Base-by-base conservation (phyloP, 2,113 vertebrate genomes). In the Phoenicopterus ruber region DNA sequence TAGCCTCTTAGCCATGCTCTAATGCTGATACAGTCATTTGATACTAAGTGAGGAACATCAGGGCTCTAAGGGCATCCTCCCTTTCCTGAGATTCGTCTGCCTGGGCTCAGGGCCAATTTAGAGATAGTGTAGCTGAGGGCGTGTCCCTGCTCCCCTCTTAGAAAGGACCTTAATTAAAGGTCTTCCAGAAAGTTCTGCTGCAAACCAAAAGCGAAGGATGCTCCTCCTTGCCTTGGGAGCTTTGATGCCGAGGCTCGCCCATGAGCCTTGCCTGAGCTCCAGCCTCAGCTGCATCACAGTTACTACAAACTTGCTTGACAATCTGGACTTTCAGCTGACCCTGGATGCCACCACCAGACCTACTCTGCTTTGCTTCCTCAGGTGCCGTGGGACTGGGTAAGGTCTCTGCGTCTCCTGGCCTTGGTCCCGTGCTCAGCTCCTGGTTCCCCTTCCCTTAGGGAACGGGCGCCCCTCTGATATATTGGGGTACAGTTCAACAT, bases 401-500 rank as follows among this genome's bases (percentile, higher is more conserved):
- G 21, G 14, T 55, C 7, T 42, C 61, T 49, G 26, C 15, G 31
- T 81, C 4, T 62, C 10, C 55, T 24, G 7, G 18, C 6, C 26
- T 55, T 55, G 12, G 9, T 69, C 13, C 17, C 1, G 0, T 49
- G 57, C 14, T 71, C 11, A 49, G 13, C 19, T 83, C 24, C 15
- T 69, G 54, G 11, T 19, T 82, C 13, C 6, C 11, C 15, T 50
- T 79, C 29, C 36, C 59, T 34, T 34, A 59, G 10, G 19, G 13
- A 85, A 34, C 0, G 1, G 17, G 12, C 1, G 2, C 5, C 9
- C 10, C 22, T 34, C 52, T 59, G 29, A 46, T 18, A 11, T 20
- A 17, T 9, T 34, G 18, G 3, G 32, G 24, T 31, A 66, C 34
- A 46, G 18, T 13, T 59, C n/a, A 85, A 44, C 22, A 32, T 28